A percentile compares a stretch with the other conserved stretches of the same genome.
phyloP scores from a whole-genome alignment of 2,888 invertebrate species.

The Pseudolycoriella hygida region DNA sequence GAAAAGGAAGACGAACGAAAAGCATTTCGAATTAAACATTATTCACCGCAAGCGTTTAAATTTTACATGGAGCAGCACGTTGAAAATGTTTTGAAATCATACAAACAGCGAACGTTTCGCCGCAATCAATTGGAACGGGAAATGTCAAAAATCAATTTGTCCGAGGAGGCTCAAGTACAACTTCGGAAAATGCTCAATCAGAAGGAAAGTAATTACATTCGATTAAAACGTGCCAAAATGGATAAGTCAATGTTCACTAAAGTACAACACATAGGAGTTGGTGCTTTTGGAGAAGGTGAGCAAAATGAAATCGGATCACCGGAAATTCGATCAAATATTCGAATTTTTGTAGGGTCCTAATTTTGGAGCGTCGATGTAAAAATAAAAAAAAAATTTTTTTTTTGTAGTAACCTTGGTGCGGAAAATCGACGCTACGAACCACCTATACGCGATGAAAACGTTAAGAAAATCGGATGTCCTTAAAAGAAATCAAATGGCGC shows the following conservation, averaged over 20 bases:
- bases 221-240: constrained; percentile 95
- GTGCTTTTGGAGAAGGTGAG: constrained; percentile 77
- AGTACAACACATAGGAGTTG: constrained; percentile 88
- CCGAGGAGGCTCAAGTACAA: constrained; percentile 70
- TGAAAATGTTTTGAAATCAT: constrained; percentile 91
- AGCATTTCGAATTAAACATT: constrained; percentile 81
- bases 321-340: too few species aligned
- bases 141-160: constrained; percentile 85
- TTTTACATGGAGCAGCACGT: constrained; percentile 99
- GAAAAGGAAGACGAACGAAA: constrained; percentile 65
- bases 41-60: constrained; percentile 94
- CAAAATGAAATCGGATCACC: too few species aligned
- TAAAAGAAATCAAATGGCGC: constrained; percentile 94
- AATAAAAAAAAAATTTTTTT: too few species aligned
- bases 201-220: constrained; percentile 95
- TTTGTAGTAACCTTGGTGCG: constrained; percentile 67
- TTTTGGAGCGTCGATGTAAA: too few species aligned
- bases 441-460: constrained; percentile 98
- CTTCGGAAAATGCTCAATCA: constrained; percentile 95
- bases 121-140: constrained; percentile 88
- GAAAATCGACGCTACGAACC: constrained; percentile 76
- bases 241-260: constrained; percentile 96
- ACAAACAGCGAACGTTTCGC: constrained; percentile 76
- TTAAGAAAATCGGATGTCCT: constrained; percentile 90
- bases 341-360: too few species aligned